Evolutionary conservation across 64 coral and sea anemone genomes (phyloP), one percentile per base, ranked within the genome.

Genomic region (Montipora capricornis): DNA sequence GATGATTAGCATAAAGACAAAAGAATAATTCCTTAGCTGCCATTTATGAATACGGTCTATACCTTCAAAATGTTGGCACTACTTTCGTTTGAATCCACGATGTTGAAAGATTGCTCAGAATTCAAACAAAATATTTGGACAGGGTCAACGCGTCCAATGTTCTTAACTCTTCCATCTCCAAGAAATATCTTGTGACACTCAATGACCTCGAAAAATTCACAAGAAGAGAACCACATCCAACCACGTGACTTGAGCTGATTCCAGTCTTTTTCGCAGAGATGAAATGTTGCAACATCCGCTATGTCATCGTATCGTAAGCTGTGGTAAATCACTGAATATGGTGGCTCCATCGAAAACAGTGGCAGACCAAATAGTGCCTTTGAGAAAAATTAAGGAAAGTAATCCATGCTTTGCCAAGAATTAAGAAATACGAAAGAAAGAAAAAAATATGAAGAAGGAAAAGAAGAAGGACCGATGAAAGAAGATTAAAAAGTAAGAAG

Each of bases 201-300:
- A 19, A 92, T 75, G 6, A 73, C 52, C 75, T 50, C 53, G 53
- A 57, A 11, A 11, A 45, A 14, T 29, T 52, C 58, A 16, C 8
- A 44, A 17, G 89, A 69, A 13, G 79, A 73, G 6, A 84, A 75
- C 20, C 47, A 75, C 68, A 82, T 60, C 50, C 6, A 47, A 48
- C 79, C 73, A 17, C 17, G 47, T 37, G 49, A 74, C 19, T 92
- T 76, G 0, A 92, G 49, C 49, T 70, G 51, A 9, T 84, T 17
- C 90, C 90, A 92, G 80, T 92, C 90, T 52, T 76, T 75, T 74
- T 92, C 80, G 13, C 80, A 68, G 5, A 92, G 66, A 60, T 92
- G 90, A 29, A 92, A 92, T 64, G 80, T 92, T 13, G 83, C 80
- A 2, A 76, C 24, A 19, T 20, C 24, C 15, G 69, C 61, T 2